Evolutionary conservation across 2,888 invertebrate species (phyloP).

Genomic region (Drosophila formosana): DNA sequence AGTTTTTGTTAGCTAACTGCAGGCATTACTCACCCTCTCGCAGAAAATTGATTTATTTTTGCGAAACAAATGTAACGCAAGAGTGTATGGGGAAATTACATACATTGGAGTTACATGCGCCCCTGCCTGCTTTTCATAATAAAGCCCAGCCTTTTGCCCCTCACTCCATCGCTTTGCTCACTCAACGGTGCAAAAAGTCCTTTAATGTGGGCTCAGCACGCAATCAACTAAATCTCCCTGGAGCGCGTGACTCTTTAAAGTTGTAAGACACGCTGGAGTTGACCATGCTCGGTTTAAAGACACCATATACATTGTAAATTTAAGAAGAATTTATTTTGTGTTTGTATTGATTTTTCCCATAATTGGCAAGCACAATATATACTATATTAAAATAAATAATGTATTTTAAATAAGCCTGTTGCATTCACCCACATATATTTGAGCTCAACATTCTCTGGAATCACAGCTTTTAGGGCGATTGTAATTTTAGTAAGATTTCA

Average conservation of each 20-base stretch:
- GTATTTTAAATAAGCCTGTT: too few species aligned
- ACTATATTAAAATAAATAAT: too few species aligned
- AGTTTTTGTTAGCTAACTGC: background rate
- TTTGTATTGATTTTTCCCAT: too few species aligned
- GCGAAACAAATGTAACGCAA: constrained; percentile 22
- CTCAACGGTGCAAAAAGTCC: constrained; percentile 38
- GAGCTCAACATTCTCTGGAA: too few species aligned
- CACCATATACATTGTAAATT: background rate
- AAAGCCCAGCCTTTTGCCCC: background rate
- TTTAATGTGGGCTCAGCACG: constrained; percentile 56
- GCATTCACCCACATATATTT: too few species aligned
- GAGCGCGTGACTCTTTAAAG: constrained; percentile 6
- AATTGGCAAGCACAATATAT: too few species aligned
- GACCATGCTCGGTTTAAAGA: background rate
- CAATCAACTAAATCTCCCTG: constrained; percentile 27
- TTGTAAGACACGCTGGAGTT: background rate
- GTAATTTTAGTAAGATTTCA: too few species aligned
- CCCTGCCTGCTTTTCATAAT: background rate
- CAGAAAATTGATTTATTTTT: constrained; percentile 26
- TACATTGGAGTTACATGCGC: background rate
- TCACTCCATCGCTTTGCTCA: constrained; percentile 7
- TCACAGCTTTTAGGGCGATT: too few species aligned
- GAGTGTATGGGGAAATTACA: constrained; percentile 5
- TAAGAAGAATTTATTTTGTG: background rate
- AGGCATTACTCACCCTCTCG: constrained; percentile 1